Percentiles rank a stretch among this genome's conserved stretches.
Conservation (phyloP, 2,888 invertebrate genomes). For the Agelastica alni region DNA sequence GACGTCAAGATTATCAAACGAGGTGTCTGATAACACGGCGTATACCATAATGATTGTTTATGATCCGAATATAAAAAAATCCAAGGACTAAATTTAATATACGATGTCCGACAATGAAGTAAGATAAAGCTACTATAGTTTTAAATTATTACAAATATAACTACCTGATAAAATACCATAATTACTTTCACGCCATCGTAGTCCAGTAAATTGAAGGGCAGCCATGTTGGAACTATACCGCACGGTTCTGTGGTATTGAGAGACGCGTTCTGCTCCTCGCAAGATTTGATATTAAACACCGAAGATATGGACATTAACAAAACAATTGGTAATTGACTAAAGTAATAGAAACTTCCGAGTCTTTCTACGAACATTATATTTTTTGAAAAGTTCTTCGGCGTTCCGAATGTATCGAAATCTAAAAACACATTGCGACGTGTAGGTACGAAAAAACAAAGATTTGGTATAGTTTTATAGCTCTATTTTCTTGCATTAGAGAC, state of each 20-base stretch:
- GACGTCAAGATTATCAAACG: too few species aligned
- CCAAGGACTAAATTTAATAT: too few species aligned
- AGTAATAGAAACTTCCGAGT: background rate
- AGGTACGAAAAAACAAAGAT: too few species aligned
- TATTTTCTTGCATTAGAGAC: too few species aligned
- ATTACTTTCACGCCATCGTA: background rate
- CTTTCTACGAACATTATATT: background rate
- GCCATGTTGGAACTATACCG: background rate
- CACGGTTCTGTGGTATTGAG: background rate
- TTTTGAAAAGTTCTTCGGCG: background rate
- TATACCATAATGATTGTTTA: too few species aligned
- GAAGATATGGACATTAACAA: background rate
- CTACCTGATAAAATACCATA: background rate
- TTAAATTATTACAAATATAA: too few species aligned
- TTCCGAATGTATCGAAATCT: background rate
- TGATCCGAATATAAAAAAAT: too few species aligned
- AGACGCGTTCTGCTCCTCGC: background rate
- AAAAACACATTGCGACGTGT: background rate
- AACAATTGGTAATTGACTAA: background rate
- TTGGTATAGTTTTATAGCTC: too few species aligned
- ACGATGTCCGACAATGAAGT: too few species aligned
- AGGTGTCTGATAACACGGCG: too few species aligned
- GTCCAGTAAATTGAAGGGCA: background rate
- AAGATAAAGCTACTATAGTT: too few species aligned
- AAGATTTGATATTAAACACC: background rate